Base-by-base conservation (phyloP, 2,888 invertebrate species). In the Leucophora obtusa region DNA sequence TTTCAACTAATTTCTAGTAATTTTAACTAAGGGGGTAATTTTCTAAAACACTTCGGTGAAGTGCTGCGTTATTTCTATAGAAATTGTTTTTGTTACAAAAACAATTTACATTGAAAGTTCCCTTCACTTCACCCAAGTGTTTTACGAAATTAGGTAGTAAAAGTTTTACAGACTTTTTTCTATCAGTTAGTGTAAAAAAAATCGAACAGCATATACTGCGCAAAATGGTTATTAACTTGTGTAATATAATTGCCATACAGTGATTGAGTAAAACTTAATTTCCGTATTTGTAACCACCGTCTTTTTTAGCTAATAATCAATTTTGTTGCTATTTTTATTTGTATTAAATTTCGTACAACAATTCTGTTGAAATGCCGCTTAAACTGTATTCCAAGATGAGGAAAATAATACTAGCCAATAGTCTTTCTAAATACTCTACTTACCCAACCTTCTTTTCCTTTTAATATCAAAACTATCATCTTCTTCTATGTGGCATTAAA, bases 251-350 rank as follows among this genome's bases (percentile, higher is more conserved):
- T 28, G 28, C n/a, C 28, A n/a, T 43, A 43, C 53, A 62, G 17
- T 28, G n/a, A 33, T 51, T 65, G 43, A 59, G 28, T 18, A n/a
- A 53, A 63, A 69, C 24, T 63, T 58, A 69, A 63, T 75, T 63
- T 50, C 18, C 18, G 56, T 56, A 51, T 38, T 21, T 17, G 15
- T 38, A 35, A 50, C 38, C 69, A 54, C 18, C 9, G 35, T 35
- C 50, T 38, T 24, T 62, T n/a, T n/a, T 21, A 9, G 2, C 28
- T 33, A 43, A 53, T 33, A 53, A 47, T 1, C 43, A n/a, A 10
- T 47, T 47, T n/a, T n/a, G n/a, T n/a, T 47, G 43, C 43, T 47
- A 47, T n/a, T n/a, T 47, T 28, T 28, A 21, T 28, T 28, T 47
- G n/a, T 47, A n/a, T 47, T 47, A 47, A 47, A 47, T 47, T 10